phyloP scores from a whole-genome alignment of 2,888 invertebrate species.

The Troglohyphantes excavatus region DNA sequence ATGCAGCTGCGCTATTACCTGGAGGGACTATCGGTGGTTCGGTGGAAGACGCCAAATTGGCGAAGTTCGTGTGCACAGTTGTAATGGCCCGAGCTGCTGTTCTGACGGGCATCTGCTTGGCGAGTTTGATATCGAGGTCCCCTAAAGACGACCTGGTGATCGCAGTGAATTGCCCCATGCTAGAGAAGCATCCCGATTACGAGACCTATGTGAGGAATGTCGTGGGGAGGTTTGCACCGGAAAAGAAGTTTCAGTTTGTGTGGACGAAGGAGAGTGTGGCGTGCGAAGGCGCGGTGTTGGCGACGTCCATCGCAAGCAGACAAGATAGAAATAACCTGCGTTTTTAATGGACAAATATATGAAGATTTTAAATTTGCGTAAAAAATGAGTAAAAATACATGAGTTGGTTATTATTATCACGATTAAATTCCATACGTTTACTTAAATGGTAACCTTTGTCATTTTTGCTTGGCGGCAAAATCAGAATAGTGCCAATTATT shows the following conservation, averaged over 20 bases:
- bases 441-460: no score
- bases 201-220: slow-evolving; percentile 55
- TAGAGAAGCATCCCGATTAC: slow-evolving; percentile 23
- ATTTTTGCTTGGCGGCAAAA: no score
- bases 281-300: slow-evolving; percentile 47
- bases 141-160: slow-evolving; percentile 48
- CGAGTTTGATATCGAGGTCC: slow-evolving; percentile 14
- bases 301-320: slow-evolving; percentile 35
- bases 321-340: slow-evolving; percentile 12
- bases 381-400: no score
- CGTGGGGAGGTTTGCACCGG: slow-evolving; percentile 25
- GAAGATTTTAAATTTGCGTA: no score
- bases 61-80: slow-evolving; percentile 31
- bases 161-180: slow-evolving; percentile 29
- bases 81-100: slow-evolving; percentile 35
- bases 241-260: slow-evolving; percentile 62
- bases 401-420: no score
- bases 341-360: neutral
- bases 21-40: slow-evolving; percentile 39
- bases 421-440: no score
- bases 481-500: no score
- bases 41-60: slow-evolving; percentile 49
- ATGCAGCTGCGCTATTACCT: slow-evolving; percentile 22
- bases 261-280: neutral
- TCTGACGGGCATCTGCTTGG: slow-evolving; percentile 21